Evolutionary conservation across 1,140 invertebrate genomes (phyloP).

Genomic region (Zaprionus taronus): DNA sequence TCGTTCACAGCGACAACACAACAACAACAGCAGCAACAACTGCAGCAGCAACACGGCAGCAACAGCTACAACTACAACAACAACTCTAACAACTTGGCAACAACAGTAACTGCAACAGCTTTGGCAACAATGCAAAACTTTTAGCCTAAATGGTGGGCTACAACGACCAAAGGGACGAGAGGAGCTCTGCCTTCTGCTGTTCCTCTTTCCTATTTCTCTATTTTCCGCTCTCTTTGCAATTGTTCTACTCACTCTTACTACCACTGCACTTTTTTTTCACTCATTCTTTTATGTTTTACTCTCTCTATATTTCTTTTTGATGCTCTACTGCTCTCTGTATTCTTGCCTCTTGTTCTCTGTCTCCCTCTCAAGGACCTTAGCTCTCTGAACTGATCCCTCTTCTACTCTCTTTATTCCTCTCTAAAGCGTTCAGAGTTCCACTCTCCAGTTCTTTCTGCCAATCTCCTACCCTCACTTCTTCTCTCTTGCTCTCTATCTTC

Average conservation of each 20-base stretch:
- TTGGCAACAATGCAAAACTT: conserved; percentile 33
- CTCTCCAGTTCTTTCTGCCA: too few relatives aligned
- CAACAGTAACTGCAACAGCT: background rate
- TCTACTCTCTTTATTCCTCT: background rate
- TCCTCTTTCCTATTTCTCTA: background rate
- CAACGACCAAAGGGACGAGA: background rate
- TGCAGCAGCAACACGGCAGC: background rate
- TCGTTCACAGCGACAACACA: background rate
- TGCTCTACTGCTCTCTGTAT: too few relatives aligned
- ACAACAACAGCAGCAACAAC: conserved; percentile 1
- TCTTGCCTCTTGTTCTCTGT: background rate
- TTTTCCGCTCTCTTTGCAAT: background rate
- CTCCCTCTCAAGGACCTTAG: background rate
- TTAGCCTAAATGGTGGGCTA: conserved; percentile 22
- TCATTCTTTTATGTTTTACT: too few relatives aligned
- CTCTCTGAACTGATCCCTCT: background rate
- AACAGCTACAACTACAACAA: background rate
- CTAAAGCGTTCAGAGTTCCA: too few relatives aligned
- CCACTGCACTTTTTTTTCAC: too few relatives aligned
- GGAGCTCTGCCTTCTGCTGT: background rate
- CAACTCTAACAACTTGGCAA: background rate
- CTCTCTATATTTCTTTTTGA: too few relatives aligned
- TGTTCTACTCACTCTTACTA: background rate
- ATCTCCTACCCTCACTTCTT: too few relatives aligned
- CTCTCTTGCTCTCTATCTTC: too few relatives aligned